Evolutionary conservation across 2,888 invertebrate genomes (phyloP).

Genomic region (Schizaphis graminum): DNA sequence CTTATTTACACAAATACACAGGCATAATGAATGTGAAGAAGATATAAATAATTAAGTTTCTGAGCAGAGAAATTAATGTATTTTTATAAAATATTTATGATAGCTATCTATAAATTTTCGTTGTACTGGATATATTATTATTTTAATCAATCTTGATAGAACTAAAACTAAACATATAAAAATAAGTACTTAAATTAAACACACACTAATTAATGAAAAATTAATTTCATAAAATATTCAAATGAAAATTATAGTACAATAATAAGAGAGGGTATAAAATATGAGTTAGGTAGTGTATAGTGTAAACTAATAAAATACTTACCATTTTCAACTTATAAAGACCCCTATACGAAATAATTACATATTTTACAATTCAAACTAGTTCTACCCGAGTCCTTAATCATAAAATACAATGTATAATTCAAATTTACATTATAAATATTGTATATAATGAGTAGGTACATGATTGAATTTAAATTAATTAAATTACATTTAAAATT

Average conservation of each 20-base stretch:
- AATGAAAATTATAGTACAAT: background rate
- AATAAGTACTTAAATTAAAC: background rate
- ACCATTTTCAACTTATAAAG: background rate
- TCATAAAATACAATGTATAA: background rate
- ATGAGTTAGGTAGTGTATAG: background rate
- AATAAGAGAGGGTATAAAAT: background rate
- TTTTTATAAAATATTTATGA: background rate
- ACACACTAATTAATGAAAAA: background rate
- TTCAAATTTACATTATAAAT: background rate
- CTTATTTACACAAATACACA: background rate
- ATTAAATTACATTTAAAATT: background rate
- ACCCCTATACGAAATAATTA: background rate
- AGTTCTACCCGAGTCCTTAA: background rate
- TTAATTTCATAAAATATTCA: background rate
- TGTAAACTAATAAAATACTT: background rate
- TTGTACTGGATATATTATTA: background rate
- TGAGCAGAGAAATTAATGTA: background rate
- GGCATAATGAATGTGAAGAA: background rate
- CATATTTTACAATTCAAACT: background rate
- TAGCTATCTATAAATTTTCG: background rate
- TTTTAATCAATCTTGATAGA: background rate
- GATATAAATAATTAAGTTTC: background rate
- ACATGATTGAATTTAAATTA: background rate
- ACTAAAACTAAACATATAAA: background rate
- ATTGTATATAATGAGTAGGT: background rate